Base-by-base conservation (phyloP, 2,797 vertebrate genomes). In the Gila robusta region DNA sequence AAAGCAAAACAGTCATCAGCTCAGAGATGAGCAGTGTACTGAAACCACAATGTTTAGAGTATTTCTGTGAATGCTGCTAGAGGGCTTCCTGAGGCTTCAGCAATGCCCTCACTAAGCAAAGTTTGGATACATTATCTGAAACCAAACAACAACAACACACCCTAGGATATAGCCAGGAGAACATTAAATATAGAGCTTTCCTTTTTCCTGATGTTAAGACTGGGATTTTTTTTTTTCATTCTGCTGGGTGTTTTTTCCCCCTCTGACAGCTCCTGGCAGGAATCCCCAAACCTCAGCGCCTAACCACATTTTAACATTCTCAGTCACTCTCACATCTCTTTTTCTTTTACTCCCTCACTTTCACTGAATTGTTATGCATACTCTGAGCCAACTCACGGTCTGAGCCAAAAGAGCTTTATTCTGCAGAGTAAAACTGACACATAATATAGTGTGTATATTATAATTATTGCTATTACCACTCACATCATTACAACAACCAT, bases 101-200 rank as follows among this genome's bases (percentile, higher is more conserved):
- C 87, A 81, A 88, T 88, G 82, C 71, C 62, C 67, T 88, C 26
- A 69, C 82, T 56, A 77, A 87, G 91, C 93, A 92, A 94, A 91
- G 90, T 93, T 92, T 62, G 66, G 49, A 71, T 76, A 90, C 86
- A 91, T 91, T 91, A 92, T 93, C 90, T 89, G 89, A 92, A 92
- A 90, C 86, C 89, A 14, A 71, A 91, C 62, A 66, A 69, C 56
- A 59, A 91, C 56, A 62, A 91, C 86, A 91, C 90, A 88, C 90
- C 88, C 83, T 89, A 88, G 89, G 82, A 86, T 85, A 86, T 89
- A 83, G 91, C 91, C 91, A 84, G 90, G 92, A 88, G 86, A 93
- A 91, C 90, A 91, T 88, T 49, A 91, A 92, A 94, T 91, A 91
- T 81, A 80, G 37, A 85, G 41, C 79, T 92, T 87, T 92, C 86